Conservation (phyloP, 2,888 invertebrate species). For the Rhyacophila evoluta region DNA sequence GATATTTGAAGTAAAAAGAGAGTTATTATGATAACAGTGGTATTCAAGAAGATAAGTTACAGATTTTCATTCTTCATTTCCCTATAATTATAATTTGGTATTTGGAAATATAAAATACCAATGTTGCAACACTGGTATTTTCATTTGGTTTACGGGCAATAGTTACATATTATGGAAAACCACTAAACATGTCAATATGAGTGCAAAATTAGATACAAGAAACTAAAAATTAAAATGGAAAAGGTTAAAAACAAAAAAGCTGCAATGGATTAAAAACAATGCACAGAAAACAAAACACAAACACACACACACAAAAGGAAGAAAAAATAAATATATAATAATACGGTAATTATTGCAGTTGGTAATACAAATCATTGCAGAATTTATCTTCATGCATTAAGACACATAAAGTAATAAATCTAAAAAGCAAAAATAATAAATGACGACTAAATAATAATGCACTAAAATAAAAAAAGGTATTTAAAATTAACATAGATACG, state of each 20-base stretch:
- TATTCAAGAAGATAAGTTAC: too few relatives aligned
- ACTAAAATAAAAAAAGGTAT: not conserved
- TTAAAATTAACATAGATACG: too few relatives aligned
- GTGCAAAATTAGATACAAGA: not conserved
- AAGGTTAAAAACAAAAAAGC: constrained; percentile 15
- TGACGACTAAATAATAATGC: constrained; percentile 20
- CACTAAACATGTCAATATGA: not conserved
- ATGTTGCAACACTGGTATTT: too few relatives aligned
- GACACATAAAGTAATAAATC: not conserved
- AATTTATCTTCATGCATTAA: too few relatives aligned
- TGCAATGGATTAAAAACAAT: constrained; percentile 8
- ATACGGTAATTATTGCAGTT: too few relatives aligned
- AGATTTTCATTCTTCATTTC: too few relatives aligned
- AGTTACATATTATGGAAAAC: not conserved
- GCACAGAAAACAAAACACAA: not conserved
- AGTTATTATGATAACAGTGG: too few relatives aligned
- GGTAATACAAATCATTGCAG: too few relatives aligned
- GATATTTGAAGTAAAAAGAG: too few relatives aligned
- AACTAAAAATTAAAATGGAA: not conserved
- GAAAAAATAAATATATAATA: constrained; percentile 5
- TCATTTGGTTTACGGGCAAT: not conserved
- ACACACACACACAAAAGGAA: not conserved
- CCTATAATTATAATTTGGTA: too few relatives aligned
- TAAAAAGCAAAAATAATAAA: constrained; percentile 25
- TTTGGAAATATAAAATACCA: too few relatives aligned